phyloP scores from a whole-genome alignment of 2,113 vertebrate genomes.

The Mus spicilegus region DNA sequence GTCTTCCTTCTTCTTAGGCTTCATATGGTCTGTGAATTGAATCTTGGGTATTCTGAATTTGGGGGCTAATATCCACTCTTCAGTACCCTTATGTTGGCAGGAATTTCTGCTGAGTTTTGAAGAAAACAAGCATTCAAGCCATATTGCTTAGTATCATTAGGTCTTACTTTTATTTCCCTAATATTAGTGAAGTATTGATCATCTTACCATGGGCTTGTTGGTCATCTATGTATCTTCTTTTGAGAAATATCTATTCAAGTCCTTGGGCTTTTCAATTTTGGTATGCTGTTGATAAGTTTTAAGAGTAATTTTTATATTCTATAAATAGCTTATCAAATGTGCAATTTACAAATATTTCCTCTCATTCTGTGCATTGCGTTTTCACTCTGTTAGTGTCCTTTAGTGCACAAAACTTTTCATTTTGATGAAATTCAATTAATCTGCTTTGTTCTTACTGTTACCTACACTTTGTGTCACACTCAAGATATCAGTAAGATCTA shows the following conservation, averaged over 20 bases:
- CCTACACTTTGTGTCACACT: background rate
- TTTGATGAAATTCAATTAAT: background rate
- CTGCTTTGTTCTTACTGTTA: background rate
- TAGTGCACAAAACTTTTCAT: background rate
- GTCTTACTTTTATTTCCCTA: background rate
- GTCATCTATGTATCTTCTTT: background rate
- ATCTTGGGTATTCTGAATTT: too few relatives aligned
- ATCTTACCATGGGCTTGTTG: background rate
- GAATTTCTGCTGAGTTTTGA: background rate
- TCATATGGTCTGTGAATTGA: too few relatives aligned
- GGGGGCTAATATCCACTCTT: too few relatives aligned
- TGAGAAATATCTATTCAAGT: background rate
- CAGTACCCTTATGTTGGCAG: background rate
- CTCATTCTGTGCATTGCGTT: background rate
- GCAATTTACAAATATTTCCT: background rate
- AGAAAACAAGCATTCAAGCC: background rate
- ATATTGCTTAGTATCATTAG: background rate
- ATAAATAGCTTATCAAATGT: background rate
- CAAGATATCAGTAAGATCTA: background rate
- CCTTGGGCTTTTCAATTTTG: background rate
- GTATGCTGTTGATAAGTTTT: background rate
- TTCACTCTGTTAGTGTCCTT: background rate
- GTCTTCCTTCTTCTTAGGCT: too few relatives aligned
- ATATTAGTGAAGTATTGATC: background rate
- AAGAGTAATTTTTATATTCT: background rate